Evolutionary conservation across 2,888 invertebrate species (phyloP).

Genomic region (Torymus texanus): DNA sequence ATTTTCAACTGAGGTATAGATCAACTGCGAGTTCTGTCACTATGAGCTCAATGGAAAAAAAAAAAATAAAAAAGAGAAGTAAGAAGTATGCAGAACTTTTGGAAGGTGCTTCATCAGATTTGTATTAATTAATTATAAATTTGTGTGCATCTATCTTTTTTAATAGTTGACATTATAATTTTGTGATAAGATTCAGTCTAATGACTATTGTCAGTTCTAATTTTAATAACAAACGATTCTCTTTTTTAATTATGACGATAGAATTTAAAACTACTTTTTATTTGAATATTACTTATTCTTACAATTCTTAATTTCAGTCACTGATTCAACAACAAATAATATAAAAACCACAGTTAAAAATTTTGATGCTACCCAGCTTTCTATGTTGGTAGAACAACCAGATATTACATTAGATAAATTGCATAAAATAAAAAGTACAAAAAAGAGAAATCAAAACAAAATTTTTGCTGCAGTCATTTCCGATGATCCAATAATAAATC

Average conservation of each 20-base stretch:
- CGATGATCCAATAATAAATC: not conserved
- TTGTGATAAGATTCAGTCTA: too few relatives aligned
- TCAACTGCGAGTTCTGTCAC: constrained; percentile 62
- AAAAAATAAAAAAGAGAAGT: constrained; percentile 75
- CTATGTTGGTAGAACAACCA: constrained; percentile 79
- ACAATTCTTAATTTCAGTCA: constrained; percentile 77
- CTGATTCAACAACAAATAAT: constrained; percentile 80
- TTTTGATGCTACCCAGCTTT: constrained; percentile 81
- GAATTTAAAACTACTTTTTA: not conserved
- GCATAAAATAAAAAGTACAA: constrained; percentile 41
- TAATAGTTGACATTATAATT: too few relatives aligned
- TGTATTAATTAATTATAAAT: too few relatives aligned
- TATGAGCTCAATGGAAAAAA: constrained; percentile 74
- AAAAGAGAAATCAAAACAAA: constrained; percentile 1
- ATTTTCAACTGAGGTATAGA: constrained; percentile 60
- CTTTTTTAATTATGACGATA: not conserved
- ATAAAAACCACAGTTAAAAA: constrained; percentile 82
- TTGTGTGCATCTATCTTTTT: too few relatives aligned
- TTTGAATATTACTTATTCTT: not conserved
- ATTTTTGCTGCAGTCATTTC: not conserved
- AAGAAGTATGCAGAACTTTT: constrained; percentile 81
- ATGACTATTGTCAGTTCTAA: too few relatives aligned
- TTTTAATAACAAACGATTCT: not conserved
- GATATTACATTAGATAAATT: constrained; percentile 78
- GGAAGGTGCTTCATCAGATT: constrained; percentile 76